phyloP scores from a whole-genome alignment of 2,113 vertebrate genomes.

The Balaeniceps rex region DNA sequence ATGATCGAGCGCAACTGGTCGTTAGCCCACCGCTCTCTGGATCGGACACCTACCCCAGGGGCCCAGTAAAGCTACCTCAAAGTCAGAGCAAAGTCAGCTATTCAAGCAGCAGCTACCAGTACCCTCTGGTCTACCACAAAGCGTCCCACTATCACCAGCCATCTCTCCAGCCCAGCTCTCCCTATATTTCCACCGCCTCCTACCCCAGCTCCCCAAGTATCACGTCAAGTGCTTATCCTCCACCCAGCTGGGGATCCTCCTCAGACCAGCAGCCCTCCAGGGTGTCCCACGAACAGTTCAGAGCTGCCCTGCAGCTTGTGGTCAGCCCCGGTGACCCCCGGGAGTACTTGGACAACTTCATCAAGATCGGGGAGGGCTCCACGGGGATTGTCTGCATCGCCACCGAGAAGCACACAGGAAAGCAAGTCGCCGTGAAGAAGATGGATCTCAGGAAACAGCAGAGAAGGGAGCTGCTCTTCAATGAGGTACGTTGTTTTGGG shows the following conservation, averaged over 20 bases:
- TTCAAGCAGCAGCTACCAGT: conserved; percentile 85
- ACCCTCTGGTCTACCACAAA: conserved; percentile 88
- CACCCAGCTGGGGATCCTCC: conserved; percentile 93
- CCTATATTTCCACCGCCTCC: conserved; percentile 90
- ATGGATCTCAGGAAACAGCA: conserved; percentile 99
- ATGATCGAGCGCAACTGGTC: conserved; percentile 86
- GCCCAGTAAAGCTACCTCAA: conserved; percentile 94
- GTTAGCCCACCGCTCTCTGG: conserved; percentile 85
- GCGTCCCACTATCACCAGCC: conserved; percentile 87
- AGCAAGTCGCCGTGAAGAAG: conserved; percentile 97
- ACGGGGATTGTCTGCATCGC: conserved; percentile 98
- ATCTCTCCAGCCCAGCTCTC: conserved; percentile 85
- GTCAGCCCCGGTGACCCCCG: conserved; percentile 96
- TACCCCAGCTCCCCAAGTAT: conserved; percentile 93
- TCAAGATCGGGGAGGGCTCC: conserved; percentile 98
- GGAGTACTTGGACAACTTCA: conserved; percentile 96
- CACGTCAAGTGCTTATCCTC: conserved; percentile 87
- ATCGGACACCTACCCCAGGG: conserved; percentile 90
- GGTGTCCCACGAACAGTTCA: conserved; percentile 97
- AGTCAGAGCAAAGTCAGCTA: conserved; percentile 88
- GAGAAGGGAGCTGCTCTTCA: conserved; percentile 95
- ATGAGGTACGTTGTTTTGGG: conserved; percentile 78
- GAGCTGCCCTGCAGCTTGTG: conserved; percentile 94
- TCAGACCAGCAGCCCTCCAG: conserved; percentile 92
- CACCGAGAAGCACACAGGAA: conserved; percentile 94